These are phyloP conservation scores for Cistogaster globosa DNA, from an alignment of 2,888 invertebrate genomes.

Conservation along the genomic window DNA sequence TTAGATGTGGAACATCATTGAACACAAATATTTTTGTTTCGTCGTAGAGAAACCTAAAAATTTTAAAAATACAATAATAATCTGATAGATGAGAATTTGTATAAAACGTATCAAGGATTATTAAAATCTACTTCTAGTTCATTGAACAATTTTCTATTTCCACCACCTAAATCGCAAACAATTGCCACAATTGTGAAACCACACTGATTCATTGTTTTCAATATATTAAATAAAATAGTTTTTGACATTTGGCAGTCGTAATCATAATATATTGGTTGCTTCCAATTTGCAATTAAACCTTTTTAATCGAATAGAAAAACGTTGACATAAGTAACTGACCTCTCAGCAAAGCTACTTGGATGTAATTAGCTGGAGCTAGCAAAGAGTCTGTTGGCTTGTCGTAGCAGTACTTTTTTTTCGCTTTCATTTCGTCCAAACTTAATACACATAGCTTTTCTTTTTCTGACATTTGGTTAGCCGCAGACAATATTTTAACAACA, in stretches of 20 bases:
- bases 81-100: neutral
- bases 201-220: conserved; percentile 26
- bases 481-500: conserved; percentile 55
- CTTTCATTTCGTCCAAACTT: conserved; percentile 64
- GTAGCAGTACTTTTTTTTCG: conserved; percentile 53
- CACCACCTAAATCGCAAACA: conserved; percentile 56
- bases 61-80: conserved; percentile 14
- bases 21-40: conserved; percentile 59
- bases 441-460: conserved; percentile 50
- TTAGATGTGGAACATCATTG: conserved; percentile 60
- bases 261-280: conserved; percentile 65
- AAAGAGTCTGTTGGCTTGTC: conserved; percentile 50
- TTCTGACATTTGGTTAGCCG: conserved; percentile 36
- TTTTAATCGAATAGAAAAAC: conserved; percentile 5
- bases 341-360: conserved; percentile 62
- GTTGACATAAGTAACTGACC: conserved; percentile 40
- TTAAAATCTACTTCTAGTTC: conserved; percentile 40
- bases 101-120: conserved; percentile 37
- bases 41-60: conserved; percentile 36
- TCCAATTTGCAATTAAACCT: conserved; percentile 57
- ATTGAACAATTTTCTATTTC: conserved; percentile 49
- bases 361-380: conserved; percentile 44
- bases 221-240: conserved; percentile 45
- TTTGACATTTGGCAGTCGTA: conserved; percentile 62
- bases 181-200: conserved; percentile 55